Evolutionary conservation across 2,113 vertebrate species (phyloP).

Genomic region (Grantiella picta): DNA sequence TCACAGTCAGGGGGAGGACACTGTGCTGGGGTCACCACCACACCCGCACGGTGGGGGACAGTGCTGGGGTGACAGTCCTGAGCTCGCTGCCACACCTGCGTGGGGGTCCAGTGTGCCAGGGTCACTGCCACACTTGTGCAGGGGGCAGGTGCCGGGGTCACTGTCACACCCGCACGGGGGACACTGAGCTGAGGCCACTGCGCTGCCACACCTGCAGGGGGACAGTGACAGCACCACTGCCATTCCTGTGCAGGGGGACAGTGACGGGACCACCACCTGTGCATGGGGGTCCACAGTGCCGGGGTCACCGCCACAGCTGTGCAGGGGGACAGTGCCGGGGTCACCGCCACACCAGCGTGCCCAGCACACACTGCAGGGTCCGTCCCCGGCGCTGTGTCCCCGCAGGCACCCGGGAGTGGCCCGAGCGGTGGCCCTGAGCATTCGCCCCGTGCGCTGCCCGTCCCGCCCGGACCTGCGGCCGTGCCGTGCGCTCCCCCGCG

Average conservation of each 20-base stretch:
- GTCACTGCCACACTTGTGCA: neutral
- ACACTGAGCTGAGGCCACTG: neutral
- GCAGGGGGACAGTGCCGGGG: no score
- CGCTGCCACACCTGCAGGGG: neutral
- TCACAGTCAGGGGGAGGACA: neutral
- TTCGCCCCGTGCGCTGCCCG: neutral
- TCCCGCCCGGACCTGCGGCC: neutral
- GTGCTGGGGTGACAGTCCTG: neutral
- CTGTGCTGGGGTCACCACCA: neutral
- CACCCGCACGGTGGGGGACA: rapidly evolving
- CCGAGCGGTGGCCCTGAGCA: neutral
- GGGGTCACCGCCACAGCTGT: neutral
- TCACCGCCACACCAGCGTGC: neutral
- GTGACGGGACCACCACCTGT: neutral
- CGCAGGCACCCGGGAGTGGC: neutral
- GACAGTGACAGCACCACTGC: neutral
- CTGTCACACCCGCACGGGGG: neutral
- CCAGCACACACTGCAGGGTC: neutral
- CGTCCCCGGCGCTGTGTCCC: neutral
- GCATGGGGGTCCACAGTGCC: neutral
- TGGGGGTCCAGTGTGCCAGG: neutral
- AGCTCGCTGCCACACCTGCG: neutral
- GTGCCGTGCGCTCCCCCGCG: neutral
- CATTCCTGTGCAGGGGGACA: neutral
- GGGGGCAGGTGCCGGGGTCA: neutral